Evolutionary conservation across 2,888 invertebrate genomes (phyloP).

Genomic region (Agapostemon virescens): DNA sequence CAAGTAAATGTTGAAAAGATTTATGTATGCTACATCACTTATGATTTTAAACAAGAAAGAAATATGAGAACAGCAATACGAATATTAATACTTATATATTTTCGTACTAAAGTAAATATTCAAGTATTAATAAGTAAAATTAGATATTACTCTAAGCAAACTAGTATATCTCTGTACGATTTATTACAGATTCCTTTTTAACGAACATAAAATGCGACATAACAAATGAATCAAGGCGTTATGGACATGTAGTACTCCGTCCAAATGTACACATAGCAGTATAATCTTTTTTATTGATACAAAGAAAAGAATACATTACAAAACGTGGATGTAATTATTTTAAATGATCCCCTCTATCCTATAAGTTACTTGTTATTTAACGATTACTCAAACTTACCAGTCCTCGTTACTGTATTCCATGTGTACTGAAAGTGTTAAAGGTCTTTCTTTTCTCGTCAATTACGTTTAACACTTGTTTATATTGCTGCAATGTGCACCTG

Average conservation of each 20-base stretch:
- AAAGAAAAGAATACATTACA: background rate
- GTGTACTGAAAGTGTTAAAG: constrained; percentile 35
- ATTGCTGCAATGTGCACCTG: constrained; percentile 66
- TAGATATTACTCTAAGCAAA: constrained; percentile 3
- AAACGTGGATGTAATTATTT: constrained; percentile 6
- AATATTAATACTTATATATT: constrained; percentile 33
- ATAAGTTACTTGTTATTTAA: background rate
- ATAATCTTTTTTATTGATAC: constrained; percentile 18
- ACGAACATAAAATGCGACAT: background rate
- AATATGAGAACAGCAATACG: constrained; percentile 17
- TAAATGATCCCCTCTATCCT: background rate
- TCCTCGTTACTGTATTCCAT: constrained; percentile 9
- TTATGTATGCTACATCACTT: constrained; percentile 29
- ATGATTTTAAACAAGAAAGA: constrained; percentile 33
- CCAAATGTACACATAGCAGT: constrained; percentile 26
- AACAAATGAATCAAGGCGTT: constrained; percentile 5
- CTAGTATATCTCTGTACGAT: background rate
- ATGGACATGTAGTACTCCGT: constrained; percentile 33
- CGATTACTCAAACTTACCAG: background rate
- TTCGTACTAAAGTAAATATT: constrained; percentile 26
- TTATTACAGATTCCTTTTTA: constrained; percentile 21
- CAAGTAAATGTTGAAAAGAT: constrained; percentile 38
- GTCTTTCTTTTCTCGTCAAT: constrained; percentile 56
- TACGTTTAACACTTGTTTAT: constrained; percentile 59
- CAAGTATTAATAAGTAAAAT: constrained; percentile 1